These are phyloP conservation scores for Epizoanthus fatuus DNA, from an alignment of 92 coral and sea anemone species.

Conservation along the genomic window DNA sequence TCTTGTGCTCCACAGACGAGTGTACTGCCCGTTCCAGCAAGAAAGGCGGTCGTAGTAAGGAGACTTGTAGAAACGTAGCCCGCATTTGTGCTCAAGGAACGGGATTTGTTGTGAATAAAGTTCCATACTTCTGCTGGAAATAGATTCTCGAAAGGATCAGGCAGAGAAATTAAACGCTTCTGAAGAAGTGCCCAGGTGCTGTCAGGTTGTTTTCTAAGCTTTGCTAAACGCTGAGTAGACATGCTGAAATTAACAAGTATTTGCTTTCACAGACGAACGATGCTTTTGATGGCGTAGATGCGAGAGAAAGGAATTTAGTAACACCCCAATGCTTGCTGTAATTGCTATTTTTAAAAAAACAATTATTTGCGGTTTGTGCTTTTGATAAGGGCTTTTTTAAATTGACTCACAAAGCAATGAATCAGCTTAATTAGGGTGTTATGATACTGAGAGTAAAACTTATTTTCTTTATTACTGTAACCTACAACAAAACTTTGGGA, in stretches of 20 bases:
- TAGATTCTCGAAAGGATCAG: conserved; percentile 25
- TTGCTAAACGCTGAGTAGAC: neutral
- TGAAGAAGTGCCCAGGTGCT: conserved; percentile 57
- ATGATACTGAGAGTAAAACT: no score
- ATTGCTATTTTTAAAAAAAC: no score
- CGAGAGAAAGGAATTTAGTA: neutral
- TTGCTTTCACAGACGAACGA: neutral
- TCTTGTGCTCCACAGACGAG: neutral
- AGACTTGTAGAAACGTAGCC: conserved; percentile 24
- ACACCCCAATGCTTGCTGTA: no score
- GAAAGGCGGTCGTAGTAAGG: conserved; percentile 51
- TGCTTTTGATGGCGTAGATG: neutral
- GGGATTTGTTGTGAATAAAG: conserved; percentile 9
- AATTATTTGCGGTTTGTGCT: no score
- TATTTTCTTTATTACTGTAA: neutral
- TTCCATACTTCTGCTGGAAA: conserved; percentile 15
- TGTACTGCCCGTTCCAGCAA: conserved; percentile 36
- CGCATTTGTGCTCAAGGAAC: conserved; percentile 15
- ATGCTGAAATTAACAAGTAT: conserved; percentile 1
- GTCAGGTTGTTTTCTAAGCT: conserved; percentile 37
- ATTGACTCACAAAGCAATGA: no score
- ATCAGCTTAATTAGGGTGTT: no score
- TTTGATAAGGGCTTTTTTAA: no score
- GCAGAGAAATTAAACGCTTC: conserved; percentile 45
- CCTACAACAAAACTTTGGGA: neutral